Evolutionary conservation across 2,888 invertebrate genomes (phyloP).

Genomic region (Chloroclysta siterata): DNA sequence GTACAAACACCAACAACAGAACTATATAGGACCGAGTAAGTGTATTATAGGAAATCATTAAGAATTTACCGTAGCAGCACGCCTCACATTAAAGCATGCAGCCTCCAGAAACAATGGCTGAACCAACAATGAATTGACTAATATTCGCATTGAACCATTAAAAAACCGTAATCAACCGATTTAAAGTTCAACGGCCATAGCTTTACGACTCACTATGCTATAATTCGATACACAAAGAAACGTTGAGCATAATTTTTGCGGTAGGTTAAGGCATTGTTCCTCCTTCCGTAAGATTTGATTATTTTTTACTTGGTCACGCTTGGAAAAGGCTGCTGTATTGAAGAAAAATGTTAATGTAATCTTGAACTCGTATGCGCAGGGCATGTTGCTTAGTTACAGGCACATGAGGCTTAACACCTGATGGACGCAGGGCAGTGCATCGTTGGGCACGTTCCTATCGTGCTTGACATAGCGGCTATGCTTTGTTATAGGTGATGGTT

Average conservation of each 20-base stretch:
- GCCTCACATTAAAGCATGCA: constrained; percentile 30
- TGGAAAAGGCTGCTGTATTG: constrained; percentile 14
- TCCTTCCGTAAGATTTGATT: constrained; percentile 57
- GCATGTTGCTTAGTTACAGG: too few relatives aligned
- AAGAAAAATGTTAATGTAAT: background rate
- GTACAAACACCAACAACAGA: background rate
- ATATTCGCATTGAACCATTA: constrained; percentile 72
- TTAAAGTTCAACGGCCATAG: constrained; percentile 76
- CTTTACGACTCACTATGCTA: constrained; percentile 63
- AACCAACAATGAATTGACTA: constrained; percentile 67
- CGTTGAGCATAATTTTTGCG: constrained; percentile 71
- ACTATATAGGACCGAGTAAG: background rate
- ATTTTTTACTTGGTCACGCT: constrained; percentile 49
- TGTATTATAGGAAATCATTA: constrained; percentile 37
- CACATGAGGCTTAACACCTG: background rate
- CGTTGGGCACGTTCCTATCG: too few relatives aligned
- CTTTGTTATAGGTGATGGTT: too few relatives aligned
- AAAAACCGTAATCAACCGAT: constrained; percentile 79
- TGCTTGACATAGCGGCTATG: too few relatives aligned
- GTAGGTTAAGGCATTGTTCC: constrained; percentile 73
- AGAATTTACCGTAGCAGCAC: constrained; percentile 40
- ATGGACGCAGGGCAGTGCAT: too few relatives aligned
- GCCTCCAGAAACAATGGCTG: constrained; percentile 49
- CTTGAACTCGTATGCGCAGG: too few relatives aligned
- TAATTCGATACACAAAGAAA: constrained; percentile 80